A percentile compares a stretch with the other conserved stretches of the same genome.
Evolutionary conservation across 2,888 invertebrate species (phyloP).

Genomic region (Augiades crinisus): DNA sequence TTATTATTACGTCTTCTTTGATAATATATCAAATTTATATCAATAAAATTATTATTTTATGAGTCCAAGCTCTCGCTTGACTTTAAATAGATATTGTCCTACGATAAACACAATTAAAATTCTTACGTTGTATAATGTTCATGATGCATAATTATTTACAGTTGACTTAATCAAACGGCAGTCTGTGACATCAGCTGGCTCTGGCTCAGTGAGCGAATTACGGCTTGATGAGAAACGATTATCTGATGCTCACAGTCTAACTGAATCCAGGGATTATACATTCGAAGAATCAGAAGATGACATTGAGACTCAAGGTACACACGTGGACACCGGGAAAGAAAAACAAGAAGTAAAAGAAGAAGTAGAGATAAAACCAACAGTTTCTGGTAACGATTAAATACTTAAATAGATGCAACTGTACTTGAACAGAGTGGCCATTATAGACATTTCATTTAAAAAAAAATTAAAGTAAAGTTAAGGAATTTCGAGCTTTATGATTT

Average conservation of each 20-base stretch:
- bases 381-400: conserved; percentile 17
- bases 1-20: no score
- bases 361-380: conserved; percentile 47
- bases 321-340: conserved; percentile 59
- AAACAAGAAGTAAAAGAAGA: conserved; percentile 54
- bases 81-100: no score
- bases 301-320: conserved; percentile 68
- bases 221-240: conserved; percentile 71
- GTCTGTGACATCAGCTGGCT: conserved; percentile 72
- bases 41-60: no score
- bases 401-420: no score
- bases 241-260: conserved; percentile 74
- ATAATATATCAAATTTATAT: no score
- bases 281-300: conserved; percentile 80
- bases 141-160: conserved; percentile 34
- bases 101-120: no score
- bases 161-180: conserved; percentile 61
- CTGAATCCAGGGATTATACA: conserved; percentile 76
- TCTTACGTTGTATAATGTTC: no score
- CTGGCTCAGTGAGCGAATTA: conserved; percentile 66
- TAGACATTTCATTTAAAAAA: no score
- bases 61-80: no score
- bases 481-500: no score
- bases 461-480: no score
- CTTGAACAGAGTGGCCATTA: no score